phyloP scores from a whole-genome alignment of 1,140 invertebrate genomes.

The Diachasma alloeum region DNA sequence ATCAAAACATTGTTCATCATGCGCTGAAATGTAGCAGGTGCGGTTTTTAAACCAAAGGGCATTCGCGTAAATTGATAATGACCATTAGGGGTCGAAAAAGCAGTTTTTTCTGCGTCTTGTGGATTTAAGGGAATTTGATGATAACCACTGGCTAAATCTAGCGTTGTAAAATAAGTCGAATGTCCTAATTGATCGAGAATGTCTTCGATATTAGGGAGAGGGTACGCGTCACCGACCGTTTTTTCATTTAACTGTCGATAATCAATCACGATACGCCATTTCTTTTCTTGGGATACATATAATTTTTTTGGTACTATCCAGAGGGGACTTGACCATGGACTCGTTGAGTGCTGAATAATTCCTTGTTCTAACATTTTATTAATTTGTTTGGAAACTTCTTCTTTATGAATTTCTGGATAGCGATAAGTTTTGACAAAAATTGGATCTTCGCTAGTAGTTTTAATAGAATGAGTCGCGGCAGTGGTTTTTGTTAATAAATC shows the following conservation, averaged over 20 bases:
- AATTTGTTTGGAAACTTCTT: not conserved
- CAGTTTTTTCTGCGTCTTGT: not conserved
- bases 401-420: not conserved
- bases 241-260: not conserved
- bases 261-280: not conserved
- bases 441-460: constrained; percentile 7
- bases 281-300: not conserved
- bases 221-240: not conserved
- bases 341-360: not conserved
- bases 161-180: not conserved
- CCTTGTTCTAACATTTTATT: not conserved
- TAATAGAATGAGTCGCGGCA: not conserved
- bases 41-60: not conserved
- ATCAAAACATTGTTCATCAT: not conserved
- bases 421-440: not conserved
- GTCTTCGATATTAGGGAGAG: not conserved
- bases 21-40: not conserved
- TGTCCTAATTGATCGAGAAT: not conserved
- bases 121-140: not conserved
- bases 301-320: not conserved
- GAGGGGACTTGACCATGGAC: not conserved
- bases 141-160: not conserved
- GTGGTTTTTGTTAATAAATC: not conserved
- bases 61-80: not conserved
- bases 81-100: not conserved